Evolutionary conservation across 2,888 invertebrate genomes (phyloP), one percentile per base, ranked within the genome.

Genomic region (Trichacis sp.): DNA sequence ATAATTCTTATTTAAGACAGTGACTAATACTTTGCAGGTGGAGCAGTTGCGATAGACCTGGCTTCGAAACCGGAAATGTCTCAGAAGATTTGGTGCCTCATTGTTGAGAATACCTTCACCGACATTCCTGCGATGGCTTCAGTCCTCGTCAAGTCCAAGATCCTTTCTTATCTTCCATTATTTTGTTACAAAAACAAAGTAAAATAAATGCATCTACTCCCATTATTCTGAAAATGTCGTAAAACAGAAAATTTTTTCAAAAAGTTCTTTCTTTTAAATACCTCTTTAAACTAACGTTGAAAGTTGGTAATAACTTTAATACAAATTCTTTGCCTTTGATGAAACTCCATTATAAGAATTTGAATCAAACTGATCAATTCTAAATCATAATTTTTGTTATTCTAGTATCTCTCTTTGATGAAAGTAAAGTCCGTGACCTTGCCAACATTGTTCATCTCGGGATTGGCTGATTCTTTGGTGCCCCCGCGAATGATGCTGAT

Each of bases 81-180:
- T 36, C 89, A 90, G 73, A 92, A 91, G 86, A 89, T 97, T 65
- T 93, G 94, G 90, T 95, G 93, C 72, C 85, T 96, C 66, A 89
- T 98, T 70, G 89, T 97, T 14, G 97, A 98, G 85, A 98, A 98
- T 84, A 97, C 97, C 1, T 98, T 98, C 79, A 96, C 96, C 2
- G 94, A 93, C 82, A 94, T 98, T 84, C 96, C 96, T 29, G 95
- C 95, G 69, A 96, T 97, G 91, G 96, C 95, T 14, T 89, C 90
- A 73, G 90, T 93, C 64, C 87, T 97, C 72, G 88, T 97, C 70
- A 91, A 92, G 79, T 89, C 91, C 87, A 88, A 87, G 76, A 86
- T 91, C 72, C 81, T 95, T 58, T 87, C 89, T 68, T 93, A 92
- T 86, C 86, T 97, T 72, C 97, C 97, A 64, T 86, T 90, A 72